Evolutionary conservation across 2,888 invertebrate species (phyloP).

Genomic region (Rhingia campestris): DNA sequence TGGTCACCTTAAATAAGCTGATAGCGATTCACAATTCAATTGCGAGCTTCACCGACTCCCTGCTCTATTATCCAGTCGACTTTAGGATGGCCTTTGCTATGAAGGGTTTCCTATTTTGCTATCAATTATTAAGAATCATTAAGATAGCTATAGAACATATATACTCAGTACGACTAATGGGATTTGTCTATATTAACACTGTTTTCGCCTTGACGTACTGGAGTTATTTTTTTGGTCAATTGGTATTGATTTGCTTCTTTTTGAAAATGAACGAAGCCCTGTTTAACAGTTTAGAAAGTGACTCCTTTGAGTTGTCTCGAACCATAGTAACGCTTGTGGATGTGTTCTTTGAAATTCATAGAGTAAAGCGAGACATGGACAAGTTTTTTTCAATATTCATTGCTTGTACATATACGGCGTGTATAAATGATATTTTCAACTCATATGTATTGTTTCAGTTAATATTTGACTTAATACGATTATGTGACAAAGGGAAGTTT

Average conservation of each 20-base stretch:
- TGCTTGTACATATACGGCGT: background rate
- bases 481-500: no score
- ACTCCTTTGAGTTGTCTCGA: background rate
- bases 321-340: background rate
- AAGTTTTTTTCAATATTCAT: conserved; percentile 19
- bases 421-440: background rate
- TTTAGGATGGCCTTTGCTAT: background rate
- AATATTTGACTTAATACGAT: no score
- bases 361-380: background rate
- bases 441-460: no score
- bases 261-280: conserved; percentile 1
- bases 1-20: no score
- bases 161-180: background rate
- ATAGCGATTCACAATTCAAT: background rate
- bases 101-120: background rate
- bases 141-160: no score
- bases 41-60: background rate
- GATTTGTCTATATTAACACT: background rate
- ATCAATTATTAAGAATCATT: background rate
- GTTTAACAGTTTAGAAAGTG: background rate
- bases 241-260: no score
- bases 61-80: background rate
- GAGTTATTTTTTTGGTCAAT: background rate
- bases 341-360: background rate
- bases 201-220: background rate